Evolutionary conservation across 2,888 invertebrate genomes (phyloP).

Genomic region (Xestoiulus laeticollis): DNA sequence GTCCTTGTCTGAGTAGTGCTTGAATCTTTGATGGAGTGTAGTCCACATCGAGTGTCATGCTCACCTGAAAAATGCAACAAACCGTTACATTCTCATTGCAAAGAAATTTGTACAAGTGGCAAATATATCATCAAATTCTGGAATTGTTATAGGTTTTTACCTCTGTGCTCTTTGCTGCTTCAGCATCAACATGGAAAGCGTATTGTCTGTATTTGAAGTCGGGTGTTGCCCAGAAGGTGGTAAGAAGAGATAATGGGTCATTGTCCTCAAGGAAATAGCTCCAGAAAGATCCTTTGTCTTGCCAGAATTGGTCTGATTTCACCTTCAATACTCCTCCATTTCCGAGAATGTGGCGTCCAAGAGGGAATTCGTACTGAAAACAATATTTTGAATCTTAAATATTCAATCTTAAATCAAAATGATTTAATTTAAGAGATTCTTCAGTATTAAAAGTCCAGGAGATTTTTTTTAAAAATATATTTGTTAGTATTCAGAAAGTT

Average conservation of each 20-base stretch:
- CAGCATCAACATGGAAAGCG: conserved; percentile 33
- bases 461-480: no score
- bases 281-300: conserved; percentile 51
- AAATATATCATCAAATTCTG: background rate
- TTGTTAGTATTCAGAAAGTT: no score
- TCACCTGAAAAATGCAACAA: conserved; percentile 6
- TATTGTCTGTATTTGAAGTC: conserved; percentile 51
- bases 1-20: background rate
- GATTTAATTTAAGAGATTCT: background rate
- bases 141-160: conserved; percentile 16
- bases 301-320: conserved; percentile 52
- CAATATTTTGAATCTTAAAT: background rate
- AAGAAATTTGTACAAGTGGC: no score
- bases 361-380: conserved; percentile 41
- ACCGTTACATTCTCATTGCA: no score
- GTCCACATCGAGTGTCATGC: conserved; percentile 34
- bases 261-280: conserved; percentile 31
- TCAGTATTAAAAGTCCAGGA: no score
- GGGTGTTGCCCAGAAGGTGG: conserved; percentile 43
- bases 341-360: conserved; percentile 44
- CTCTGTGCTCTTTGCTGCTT: conserved; percentile 44
- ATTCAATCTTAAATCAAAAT: background rate
- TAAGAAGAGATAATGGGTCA: conserved; percentile 19
- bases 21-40: conserved; percentile 39
- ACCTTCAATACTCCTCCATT: conserved; percentile 22